These are phyloP conservation scores for Gadopsis marmoratus DNA, from an alignment of 2,797 vertebrate species.

Conservation along the genomic window DNA sequence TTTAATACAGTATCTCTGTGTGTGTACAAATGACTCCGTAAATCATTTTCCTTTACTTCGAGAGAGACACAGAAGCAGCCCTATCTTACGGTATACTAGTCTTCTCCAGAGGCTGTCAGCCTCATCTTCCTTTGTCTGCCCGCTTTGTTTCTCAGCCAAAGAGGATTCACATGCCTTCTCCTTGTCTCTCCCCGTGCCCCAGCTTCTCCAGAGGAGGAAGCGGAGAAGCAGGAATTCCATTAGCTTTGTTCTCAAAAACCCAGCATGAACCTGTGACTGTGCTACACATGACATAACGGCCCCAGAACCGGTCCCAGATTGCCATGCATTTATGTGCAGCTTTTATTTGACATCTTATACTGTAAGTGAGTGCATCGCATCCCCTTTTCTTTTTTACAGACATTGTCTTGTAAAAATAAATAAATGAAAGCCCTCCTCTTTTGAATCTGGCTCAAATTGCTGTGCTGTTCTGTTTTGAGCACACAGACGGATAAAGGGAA, in stretches of 20 bases:
- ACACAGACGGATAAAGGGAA: conserved; percentile 31
- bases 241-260: conserved; percentile 68
- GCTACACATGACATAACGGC: conserved; percentile 53
- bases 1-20: background rate
- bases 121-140: conserved; percentile 80
- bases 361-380: conserved; percentile 45
- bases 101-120: conserved; percentile 76
- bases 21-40: conserved; percentile 33
- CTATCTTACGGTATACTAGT: conserved; percentile 64
- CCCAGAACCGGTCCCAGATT: conserved; percentile 32
- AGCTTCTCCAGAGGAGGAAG: conserved; percentile 57
- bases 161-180: conserved; percentile 71
- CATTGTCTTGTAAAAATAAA: conserved; percentile 4
- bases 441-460: conserved; percentile 36
- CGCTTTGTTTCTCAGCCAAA: conserved; percentile 78
- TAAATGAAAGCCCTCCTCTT: conserved; percentile 35
- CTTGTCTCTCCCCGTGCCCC: conserved; percentile 60
- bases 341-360: conserved; percentile 52
- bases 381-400: conserved; percentile 10
- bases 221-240: conserved; percentile 67
- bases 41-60: conserved; percentile 48
- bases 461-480: conserved; percentile 34
- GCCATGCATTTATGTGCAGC: conserved; percentile 22
- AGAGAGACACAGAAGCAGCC: conserved; percentile 46
- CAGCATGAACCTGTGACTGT: conserved; percentile 59